Conservation (phyloP, 2,113 vertebrate genomes). For the Pituophis catenifer region DNA sequence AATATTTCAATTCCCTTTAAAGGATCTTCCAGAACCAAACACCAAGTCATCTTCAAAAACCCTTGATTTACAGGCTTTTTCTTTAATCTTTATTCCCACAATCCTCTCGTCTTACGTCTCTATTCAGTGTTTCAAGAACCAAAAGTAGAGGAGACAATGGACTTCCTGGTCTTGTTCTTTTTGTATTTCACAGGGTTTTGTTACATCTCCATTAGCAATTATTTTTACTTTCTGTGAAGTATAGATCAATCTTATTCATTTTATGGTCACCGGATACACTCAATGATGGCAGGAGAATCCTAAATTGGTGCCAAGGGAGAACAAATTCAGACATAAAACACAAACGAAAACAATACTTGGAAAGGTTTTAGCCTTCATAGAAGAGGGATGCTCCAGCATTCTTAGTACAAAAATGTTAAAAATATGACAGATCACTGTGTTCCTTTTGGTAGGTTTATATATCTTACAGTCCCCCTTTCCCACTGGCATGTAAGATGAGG, state of each 20-base stretch:
- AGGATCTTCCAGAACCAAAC: background rate
- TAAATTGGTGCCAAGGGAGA: background rate
- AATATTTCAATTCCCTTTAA: background rate
- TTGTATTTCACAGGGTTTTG: background rate
- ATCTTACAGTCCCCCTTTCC: background rate
- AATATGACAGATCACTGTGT: no score
- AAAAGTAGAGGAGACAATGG: background rate
- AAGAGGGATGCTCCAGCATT: background rate
- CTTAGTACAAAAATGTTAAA: background rate
- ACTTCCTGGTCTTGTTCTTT: background rate
- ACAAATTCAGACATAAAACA: background rate
- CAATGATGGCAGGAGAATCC: background rate
- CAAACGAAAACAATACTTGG: background rate
- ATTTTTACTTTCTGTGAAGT: background rate
- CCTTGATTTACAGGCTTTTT: background rate
- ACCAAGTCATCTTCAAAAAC: background rate
- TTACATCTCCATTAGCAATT: background rate
- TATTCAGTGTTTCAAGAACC: background rate
- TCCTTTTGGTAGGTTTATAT: background rate
- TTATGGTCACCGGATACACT: background rate
- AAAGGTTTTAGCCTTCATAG: background rate
- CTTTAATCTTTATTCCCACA: background rate
- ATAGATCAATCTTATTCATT: background rate
- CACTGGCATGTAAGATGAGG: background rate
- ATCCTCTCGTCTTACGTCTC: background rate